phyloP scores from a whole-genome alignment of 2,888 invertebrate species.

The Microctonus brassicae region DNA sequence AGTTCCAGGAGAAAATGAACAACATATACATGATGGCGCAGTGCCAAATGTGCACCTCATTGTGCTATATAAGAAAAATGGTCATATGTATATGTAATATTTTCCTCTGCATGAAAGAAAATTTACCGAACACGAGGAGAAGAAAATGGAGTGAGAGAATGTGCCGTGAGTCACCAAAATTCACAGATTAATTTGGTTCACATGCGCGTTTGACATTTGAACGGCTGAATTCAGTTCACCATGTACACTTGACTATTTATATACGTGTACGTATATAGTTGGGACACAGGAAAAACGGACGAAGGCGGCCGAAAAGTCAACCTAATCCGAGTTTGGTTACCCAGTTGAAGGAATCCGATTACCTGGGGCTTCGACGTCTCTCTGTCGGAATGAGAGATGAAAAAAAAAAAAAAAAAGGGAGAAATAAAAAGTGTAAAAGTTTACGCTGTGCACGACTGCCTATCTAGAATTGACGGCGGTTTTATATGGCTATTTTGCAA shows the following conservation, averaged over 20 bases:
- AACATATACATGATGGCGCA: slow-evolving; percentile 21
- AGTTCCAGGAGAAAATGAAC: slow-evolving; percentile 24
- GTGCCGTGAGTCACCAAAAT: slow-evolving; percentile 6
- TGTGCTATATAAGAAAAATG: not conserved
- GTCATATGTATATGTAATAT: not conserved
- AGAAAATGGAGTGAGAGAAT: slow-evolving; percentile 7
- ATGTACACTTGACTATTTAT: slow-evolving; percentile 13
- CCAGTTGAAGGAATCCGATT: slow-evolving; percentile 43
- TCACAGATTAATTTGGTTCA: slow-evolving; percentile 42
- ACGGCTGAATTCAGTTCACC: slow-evolving; percentile 11
- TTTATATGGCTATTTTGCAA: not conserved
- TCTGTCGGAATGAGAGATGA: not conserved
- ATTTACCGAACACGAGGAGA: not conserved
- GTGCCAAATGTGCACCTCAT: slow-evolving; percentile 20
- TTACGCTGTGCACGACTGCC: not conserved
- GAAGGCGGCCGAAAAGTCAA: slow-evolving; percentile 45
- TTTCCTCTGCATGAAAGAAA: not conserved
- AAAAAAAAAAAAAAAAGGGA: not conserved
- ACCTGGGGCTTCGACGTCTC: slow-evolving; percentile 37
- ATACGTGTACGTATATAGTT: not conserved
- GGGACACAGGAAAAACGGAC: slow-evolving; percentile 19
- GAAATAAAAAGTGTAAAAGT: not conserved
- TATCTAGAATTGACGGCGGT: not conserved
- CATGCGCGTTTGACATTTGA: slow-evolving; percentile 35
- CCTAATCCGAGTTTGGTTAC: slow-evolving; percentile 43